Percentiles rank a stretch among this genome's conserved stretches.
phyloP scores from a whole-genome alignment of 2,797 vertebrate genomes.

The Thaleichthys pacificus region DNA sequence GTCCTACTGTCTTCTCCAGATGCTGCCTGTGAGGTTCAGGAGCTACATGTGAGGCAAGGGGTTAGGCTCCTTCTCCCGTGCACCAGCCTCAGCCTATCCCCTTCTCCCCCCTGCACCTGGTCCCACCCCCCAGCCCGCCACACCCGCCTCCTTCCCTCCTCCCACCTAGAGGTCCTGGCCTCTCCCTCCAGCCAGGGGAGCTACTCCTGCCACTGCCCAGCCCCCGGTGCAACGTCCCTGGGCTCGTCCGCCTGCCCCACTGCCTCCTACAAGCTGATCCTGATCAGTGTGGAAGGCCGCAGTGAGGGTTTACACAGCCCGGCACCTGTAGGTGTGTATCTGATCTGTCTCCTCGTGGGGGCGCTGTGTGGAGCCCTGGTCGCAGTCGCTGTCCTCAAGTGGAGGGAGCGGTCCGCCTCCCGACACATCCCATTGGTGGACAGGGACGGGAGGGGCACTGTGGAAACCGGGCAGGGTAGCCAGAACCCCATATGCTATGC shows the following conservation, averaged over 20 bases:
- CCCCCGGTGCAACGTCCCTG: neutral
- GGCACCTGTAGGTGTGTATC: neutral
- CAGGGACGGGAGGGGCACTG: neutral
- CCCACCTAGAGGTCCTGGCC: constrained; percentile 9
- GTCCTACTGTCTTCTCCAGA: neutral
- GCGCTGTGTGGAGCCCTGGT: constrained; percentile 7
- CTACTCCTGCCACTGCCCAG: constrained; percentile 15
- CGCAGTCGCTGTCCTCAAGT: neutral
- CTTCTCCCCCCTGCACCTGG: constrained; percentile 4
- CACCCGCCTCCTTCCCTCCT: constrained; percentile 6
- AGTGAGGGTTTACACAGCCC: neutral
- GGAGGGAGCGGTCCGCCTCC: neutral
- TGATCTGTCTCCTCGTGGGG: constrained; percentile 11
- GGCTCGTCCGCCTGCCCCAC: neutral
- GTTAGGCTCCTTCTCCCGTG: neutral
- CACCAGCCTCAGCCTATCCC: neutral
- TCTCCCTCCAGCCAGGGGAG: neutral
- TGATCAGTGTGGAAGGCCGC: neutral
- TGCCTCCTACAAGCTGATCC: constrained; percentile 17
- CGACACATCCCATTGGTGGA: neutral
- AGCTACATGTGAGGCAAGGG: neutral
- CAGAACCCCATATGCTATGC: neutral
- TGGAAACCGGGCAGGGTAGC: neutral
- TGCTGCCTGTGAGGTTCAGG: neutral
- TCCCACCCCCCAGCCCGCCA: constrained; percentile 4